These are phyloP conservation scores for Propithecus perrieri DNA, from an alignment of 2,797 vertebrate species.

Conservation along the genomic window DNA sequence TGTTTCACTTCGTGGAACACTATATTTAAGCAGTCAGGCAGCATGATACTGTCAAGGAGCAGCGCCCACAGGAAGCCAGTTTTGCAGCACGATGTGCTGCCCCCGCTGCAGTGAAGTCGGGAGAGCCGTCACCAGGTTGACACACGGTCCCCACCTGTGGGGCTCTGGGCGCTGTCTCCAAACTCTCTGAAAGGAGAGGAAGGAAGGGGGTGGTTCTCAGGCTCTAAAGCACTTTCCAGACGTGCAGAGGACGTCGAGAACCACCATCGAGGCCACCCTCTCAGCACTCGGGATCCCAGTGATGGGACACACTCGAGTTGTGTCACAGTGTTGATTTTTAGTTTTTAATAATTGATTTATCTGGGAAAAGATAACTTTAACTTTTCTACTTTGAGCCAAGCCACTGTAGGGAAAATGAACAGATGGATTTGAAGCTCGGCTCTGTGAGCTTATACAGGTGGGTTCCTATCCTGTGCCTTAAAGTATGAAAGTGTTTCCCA, in stretches of 20 bases:
- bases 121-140: background rate
- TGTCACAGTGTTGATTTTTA: background rate
- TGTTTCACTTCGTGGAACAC: background rate
- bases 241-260: accelerated
- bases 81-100: accelerated
- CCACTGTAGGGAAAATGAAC: background rate
- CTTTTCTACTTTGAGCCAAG: conserved; percentile 50
- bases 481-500: conserved; percentile 73
- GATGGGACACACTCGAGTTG: background rate
- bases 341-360: background rate
- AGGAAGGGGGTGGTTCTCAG: accelerated
- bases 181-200: background rate
- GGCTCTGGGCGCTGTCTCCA: background rate
- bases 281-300: background rate
- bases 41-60: background rate
- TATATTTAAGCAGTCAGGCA: background rate
- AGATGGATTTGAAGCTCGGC: conserved; percentile 46
- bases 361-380: conserved; percentile 35
- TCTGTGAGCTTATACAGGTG: conserved; percentile 67
- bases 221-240: background rate
- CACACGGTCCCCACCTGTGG: background rate
- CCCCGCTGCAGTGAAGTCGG: background rate
- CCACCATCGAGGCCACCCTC: background rate
- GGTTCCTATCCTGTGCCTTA: conserved; percentile 87
- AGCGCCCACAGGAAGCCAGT: background rate